phyloP scores from a whole-genome alignment of 1,140 invertebrate species.

The Drosophila funebris region DNA sequence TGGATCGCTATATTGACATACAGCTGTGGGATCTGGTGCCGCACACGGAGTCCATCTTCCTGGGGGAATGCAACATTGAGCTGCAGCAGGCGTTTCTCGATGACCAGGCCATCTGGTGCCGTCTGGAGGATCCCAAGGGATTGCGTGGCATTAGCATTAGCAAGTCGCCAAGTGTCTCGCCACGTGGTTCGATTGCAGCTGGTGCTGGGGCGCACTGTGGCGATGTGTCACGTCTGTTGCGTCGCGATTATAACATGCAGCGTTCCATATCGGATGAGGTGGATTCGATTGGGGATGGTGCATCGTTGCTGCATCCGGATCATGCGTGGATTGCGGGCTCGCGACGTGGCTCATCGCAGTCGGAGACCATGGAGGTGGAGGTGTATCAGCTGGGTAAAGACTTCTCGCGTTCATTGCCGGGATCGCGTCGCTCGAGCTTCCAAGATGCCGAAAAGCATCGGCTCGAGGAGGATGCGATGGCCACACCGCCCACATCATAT shows the following conservation, averaged over 20 bases:
- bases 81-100: conserved; percentile 91
- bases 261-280: conserved; percentile 90
- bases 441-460: conserved; percentile 86
- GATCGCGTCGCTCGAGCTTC: conserved; percentile 92
- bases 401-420: conserved; percentile 92
- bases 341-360: conserved; percentile 92
- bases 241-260: conserved; percentile 88
- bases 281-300: conserved; percentile 89
- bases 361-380: conserved; percentile 92
- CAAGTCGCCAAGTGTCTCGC: conserved; percentile 90
- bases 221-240: conserved; percentile 86
- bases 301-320: conserved; percentile 91
- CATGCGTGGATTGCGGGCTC: conserved; percentile 91
- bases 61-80: conserved; percentile 93
- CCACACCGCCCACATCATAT: conserved; percentile 86
- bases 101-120: conserved; percentile 94
- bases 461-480: conserved; percentile 84
- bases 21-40: conserved; percentile 94
- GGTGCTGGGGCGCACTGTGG: conserved; percentile 83
- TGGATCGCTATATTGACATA: conserved; percentile 92
- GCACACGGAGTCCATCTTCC: conserved; percentile 91
- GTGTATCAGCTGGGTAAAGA: conserved; percentile 93
- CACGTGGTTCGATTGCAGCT: conserved; percentile 89
- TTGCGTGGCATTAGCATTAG: conserved; percentile 85
- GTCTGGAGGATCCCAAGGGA: conserved; percentile 91